These are phyloP conservation scores for Erpobdella octoculata DNA, from an alignment of 2,888 invertebrate genomes.

Conservation along the genomic window DNA sequence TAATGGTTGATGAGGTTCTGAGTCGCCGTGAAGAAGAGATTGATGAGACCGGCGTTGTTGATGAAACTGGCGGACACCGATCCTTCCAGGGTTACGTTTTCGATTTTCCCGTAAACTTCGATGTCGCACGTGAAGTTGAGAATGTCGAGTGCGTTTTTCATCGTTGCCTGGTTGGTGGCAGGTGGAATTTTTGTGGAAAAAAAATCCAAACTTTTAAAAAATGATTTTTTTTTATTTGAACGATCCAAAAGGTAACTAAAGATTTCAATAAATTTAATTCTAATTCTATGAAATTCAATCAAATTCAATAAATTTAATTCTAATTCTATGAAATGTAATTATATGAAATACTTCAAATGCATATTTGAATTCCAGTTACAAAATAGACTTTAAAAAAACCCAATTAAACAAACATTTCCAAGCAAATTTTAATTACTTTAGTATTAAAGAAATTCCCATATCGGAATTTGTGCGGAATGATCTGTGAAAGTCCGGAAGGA, in stretches of 20 bases:
- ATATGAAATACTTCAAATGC: too few relatives aligned
- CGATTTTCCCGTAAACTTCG: constrained; percentile 32
- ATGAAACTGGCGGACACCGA: constrained; percentile 34
- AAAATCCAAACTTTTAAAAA: too few relatives aligned
- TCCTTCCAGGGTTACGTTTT: constrained; percentile 36
- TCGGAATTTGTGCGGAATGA: constrained; percentile 22
- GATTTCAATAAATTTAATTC: background rate
- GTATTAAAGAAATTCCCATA: constrained; percentile 14
- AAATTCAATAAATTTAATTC: background rate
- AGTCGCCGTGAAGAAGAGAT: constrained; percentile 16
- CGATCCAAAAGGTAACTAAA: background rate
- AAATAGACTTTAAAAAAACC: background rate
- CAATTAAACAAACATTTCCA: background rate
- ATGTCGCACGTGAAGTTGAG: constrained; percentile 23
- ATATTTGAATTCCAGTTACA: background rate
- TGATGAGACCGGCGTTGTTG: constrained; percentile 15
- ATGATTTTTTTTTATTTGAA: background rate
- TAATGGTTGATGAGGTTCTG: constrained; percentile 12
- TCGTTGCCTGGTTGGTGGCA: constrained; percentile 16
- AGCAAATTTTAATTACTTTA: background rate
- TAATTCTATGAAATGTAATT: too few relatives aligned
- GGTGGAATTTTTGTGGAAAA: too few relatives aligned
- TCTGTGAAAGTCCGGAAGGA: constrained; percentile 6
- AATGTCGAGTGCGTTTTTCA: constrained; percentile 34
- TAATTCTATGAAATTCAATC: too few relatives aligned